Base-by-base conservation (phyloP, 64 coral and sea anemone species). In the Pachyseris speciosa region DNA sequence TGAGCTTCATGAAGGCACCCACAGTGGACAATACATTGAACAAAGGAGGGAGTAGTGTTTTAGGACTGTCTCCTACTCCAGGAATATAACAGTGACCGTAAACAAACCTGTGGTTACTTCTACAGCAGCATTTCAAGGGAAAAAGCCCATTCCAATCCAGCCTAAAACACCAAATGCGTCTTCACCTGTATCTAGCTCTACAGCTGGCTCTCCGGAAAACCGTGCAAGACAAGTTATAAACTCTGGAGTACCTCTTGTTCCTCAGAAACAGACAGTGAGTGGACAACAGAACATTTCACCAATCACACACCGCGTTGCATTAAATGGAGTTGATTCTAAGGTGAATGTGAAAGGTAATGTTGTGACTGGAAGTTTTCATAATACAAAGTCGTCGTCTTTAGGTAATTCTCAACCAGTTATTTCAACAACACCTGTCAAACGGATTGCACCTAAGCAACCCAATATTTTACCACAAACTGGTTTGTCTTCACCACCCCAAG, bases 141-240 rank as follows among this genome's bases (percentile, higher is more conserved):
- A 96, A 71, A 96, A 96, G 26, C 95, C 95, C 17, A 96, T 96
- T 19, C 95, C 95, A 30, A 96, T 96, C 57, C 95, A 96, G 66
- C 95, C 95, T 34, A 96, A 96, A 70, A 96, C 86, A 26, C 94
- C 89, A 44, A 80, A 80, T 80, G 53, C 53, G 37, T 80, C 77
- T 25, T 80, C 77, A 39, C 50, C 52, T 39, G 77, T 57, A 22
- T 61, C 29, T 24, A 61, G 32, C 51, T 60, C 77, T 26, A 80
- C 77, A 0, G 36, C 32, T 39, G 52, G 77, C 9, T 60, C 52
- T 22, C 19, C 52, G 12, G 77, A 32, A 60, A 53, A 32, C 7
- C 33, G 50, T 80, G 52, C 29, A 2, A 55, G 53, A 55, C 77
- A 80, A 37, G 53, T 80, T 38, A 36, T 80, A 24, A 80, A 53